Evolutionary conservation across 2,797 vertebrate species (phyloP).

Genomic region (Bucorvus abyssinicus): DNA sequence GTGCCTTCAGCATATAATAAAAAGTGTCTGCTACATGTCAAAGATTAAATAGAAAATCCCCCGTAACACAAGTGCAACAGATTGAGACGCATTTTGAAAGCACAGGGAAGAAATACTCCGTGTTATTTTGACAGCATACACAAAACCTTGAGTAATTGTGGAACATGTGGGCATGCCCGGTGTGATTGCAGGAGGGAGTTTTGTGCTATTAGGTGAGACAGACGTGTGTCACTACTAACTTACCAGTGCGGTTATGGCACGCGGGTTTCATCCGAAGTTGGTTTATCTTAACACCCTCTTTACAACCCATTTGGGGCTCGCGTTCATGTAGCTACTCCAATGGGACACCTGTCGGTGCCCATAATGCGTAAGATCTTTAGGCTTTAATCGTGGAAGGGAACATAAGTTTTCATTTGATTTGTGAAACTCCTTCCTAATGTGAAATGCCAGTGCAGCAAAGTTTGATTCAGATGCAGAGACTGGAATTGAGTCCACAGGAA

Average conservation of each 20-base stretch:
- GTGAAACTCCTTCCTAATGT: not conserved
- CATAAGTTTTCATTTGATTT: not conserved
- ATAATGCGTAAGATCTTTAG: not conserved
- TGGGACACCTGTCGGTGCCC: not conserved
- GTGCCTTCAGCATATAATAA: not conserved
- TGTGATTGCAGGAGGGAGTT: not conserved
- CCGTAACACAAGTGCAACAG: accelerated
- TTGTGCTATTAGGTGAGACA: not conserved
- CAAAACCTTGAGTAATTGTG: not conserved
- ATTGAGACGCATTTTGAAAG: not conserved
- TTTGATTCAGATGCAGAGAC: not conserved
- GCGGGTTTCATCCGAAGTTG: not conserved
- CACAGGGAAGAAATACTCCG: not conserved
- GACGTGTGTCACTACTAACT: not conserved
- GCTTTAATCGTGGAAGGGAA: not conserved
- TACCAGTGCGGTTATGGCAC: not conserved
- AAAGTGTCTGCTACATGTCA: not conserved
- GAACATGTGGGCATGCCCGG: not conserved
- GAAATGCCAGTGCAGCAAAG: not conserved
- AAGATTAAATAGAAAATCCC: not conserved
- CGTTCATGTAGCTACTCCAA: not conserved
- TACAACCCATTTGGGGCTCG: not conserved
- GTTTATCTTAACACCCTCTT: not conserved
- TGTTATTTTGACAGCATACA: not conserved
- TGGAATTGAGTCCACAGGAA: not conserved